Conservation (phyloP, 2,113 vertebrate species). For the Malurus elegans region DNA sequence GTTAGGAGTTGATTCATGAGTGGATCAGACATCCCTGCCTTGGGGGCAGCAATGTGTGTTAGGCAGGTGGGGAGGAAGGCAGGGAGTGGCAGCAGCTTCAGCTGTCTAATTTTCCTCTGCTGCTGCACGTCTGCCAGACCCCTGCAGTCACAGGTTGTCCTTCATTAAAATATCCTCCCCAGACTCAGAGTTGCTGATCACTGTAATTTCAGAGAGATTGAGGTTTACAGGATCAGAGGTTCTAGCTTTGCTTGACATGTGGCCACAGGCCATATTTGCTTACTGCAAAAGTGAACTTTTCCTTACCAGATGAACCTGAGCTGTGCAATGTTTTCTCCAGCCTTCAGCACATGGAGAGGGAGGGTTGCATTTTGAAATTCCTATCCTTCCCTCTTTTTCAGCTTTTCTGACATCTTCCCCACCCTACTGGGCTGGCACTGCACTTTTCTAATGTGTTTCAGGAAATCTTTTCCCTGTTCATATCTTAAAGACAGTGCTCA, state of each 20-base stretch:
- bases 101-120: neutral
- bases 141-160: neutral
- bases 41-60: neutral
- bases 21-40: slow-evolving; percentile 19
- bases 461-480: neutral
- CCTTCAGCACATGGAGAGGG: neutral
- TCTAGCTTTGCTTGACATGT: neutral
- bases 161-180: neutral
- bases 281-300: neutral
- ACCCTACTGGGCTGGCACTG: neutral
- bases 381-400: neutral
- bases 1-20: neutral
- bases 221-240: neutral
- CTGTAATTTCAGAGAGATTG: neutral
- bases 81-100: neutral
- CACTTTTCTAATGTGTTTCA: neutral
- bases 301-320: neutral
- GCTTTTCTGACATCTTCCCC: neutral
- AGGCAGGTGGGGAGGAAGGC: neutral
- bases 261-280: neutral
- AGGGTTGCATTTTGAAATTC: neutral
- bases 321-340: neutral
- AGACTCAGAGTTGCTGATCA: neutral
- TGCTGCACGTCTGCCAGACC: neutral
- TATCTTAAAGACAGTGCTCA: neutral